Conservation (phyloP, 2,888 invertebrate genomes). For the Hydraecia micacea region DNA sequence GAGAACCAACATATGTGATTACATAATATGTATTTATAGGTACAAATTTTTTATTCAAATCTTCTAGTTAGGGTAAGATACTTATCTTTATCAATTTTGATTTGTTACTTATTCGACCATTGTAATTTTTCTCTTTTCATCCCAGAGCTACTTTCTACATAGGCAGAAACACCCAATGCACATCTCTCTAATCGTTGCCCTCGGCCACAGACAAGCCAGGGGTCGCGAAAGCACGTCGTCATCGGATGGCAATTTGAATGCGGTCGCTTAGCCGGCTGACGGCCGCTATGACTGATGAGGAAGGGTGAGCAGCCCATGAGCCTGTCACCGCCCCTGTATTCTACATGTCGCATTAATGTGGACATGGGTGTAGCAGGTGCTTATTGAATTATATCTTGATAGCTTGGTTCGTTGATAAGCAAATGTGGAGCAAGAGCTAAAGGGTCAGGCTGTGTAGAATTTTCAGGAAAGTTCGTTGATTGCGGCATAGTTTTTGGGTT, state of each 20-base stretch:
- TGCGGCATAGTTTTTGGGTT: neutral
- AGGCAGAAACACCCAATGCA: constrained; percentile 41
- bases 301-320: constrained; percentile 88
- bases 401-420: constrained; percentile 44
- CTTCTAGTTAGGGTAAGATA: too few relatives aligned
- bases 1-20: too few relatives aligned
- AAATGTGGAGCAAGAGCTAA: constrained; percentile 39
- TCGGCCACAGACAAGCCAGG: constrained; percentile 84
- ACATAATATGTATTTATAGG: too few relatives aligned
- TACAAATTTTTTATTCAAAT: too few relatives aligned
- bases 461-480: neutral
- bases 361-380: constrained; percentile 79
- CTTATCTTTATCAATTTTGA: too few relatives aligned
- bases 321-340: constrained; percentile 85
- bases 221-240: constrained; percentile 89
- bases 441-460: neutral
- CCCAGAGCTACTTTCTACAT: neutral
- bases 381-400: constrained; percentile 69
- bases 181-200: constrained; percentile 68
- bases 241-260: constrained; percentile 90
- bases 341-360: constrained; percentile 82
- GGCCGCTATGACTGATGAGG: constrained; percentile 89
- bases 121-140: too few relatives aligned
- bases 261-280: constrained; percentile 89
- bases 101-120: too few relatives aligned